phyloP scores from a whole-genome alignment of 1,140 invertebrate genomes.

The Euwallacea similis region DNA sequence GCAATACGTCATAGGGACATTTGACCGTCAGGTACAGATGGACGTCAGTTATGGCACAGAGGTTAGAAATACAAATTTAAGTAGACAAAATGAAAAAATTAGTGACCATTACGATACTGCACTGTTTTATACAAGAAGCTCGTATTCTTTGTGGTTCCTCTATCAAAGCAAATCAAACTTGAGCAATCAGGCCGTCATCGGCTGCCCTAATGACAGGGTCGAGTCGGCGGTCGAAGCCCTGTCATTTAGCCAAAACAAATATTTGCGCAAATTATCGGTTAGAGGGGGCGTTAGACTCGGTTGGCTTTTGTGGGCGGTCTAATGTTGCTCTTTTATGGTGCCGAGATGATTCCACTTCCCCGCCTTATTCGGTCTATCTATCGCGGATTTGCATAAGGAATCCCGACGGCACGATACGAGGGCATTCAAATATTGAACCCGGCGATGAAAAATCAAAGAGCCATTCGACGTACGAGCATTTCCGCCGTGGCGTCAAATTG shows the following conservation, averaged over 20 bases:
- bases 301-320: constrained; percentile 5
- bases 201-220: constrained; percentile 8
- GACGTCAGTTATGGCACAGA: too few species aligned
- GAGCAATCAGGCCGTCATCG: constrained; percentile 6
- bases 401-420: background rate
- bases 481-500: constrained; percentile 15
- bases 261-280: constrained; percentile 14
- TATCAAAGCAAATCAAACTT: too few species aligned
- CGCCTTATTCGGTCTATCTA: background rate
- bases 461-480: background rate
- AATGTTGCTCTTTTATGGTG: background rate
- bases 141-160: too few species aligned
- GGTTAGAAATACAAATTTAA: too few species aligned
- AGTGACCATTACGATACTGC: too few species aligned
- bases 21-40: too few species aligned
- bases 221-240: constrained; percentile 7
- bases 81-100: too few species aligned
- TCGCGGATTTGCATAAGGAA: background rate
- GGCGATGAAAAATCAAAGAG: constrained; percentile 24
- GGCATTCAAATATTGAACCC: background rate
- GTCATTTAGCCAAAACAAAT: constrained; percentile 17
- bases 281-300: constrained; percentile 3
- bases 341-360: background rate
- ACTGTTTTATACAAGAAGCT: too few species aligned
- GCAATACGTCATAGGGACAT: too few species aligned